These are phyloP conservation scores for Pygocentrus nattereri DNA, from an alignment of 2,797 vertebrate species.

Conservation along the genomic window DNA sequence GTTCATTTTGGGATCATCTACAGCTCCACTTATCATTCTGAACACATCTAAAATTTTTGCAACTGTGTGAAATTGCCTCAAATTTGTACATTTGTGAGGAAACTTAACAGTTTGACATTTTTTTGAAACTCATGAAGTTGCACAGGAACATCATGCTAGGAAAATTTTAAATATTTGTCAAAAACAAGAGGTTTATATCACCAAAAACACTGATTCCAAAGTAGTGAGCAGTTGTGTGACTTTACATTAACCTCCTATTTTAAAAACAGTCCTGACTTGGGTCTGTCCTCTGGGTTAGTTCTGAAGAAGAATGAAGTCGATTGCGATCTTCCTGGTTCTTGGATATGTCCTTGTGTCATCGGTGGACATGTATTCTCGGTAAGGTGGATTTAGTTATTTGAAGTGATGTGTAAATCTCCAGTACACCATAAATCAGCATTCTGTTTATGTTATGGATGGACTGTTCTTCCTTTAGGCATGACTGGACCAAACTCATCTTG, in stretches of 20 bases:
- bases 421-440: not conserved
- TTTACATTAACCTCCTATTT: not conserved
- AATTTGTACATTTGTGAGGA: too few species aligned
- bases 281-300: not conserved
- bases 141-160: not conserved
- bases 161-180: too few species aligned
- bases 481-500: constrained; percentile 81
- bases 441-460: constrained; percentile 9
- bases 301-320: constrained; percentile 46
- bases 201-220: not conserved
- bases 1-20: not conserved
- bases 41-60: too few species aligned
- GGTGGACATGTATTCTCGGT: not conserved
- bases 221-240: too few species aligned
- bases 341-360: constrained; percentile 33
- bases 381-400: not conserved
- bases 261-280: not conserved
- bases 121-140: too few species aligned
- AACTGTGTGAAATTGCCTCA: too few species aligned
- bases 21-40: not conserved
- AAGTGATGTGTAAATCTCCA: not conserved
- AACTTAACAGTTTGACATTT: too few species aligned
- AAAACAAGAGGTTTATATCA: not conserved
- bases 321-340: constrained; percentile 47
- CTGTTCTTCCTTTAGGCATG: constrained; percentile 68